Evolutionary conservation across 2,113 vertebrate genomes (phyloP).

Genomic region (Corvus moneduloides): DNA sequence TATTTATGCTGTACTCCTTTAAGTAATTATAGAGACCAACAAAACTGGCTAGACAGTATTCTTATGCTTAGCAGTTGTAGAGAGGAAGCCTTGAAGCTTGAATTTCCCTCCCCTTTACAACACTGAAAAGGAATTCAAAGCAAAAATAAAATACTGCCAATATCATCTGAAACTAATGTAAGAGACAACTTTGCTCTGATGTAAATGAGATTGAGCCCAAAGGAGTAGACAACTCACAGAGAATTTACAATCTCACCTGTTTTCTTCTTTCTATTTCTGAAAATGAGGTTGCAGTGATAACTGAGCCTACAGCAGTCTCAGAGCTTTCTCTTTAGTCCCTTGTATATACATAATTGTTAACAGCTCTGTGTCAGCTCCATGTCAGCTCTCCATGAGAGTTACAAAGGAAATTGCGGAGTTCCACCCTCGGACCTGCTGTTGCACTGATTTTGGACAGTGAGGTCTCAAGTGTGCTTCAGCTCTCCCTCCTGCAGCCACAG

Average conservation of each 20-base stretch:
- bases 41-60: neutral
- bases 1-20: slow-evolving; percentile 14
- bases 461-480: neutral
- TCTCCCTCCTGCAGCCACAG: neutral
- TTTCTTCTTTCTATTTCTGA: neutral
- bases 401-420: neutral
- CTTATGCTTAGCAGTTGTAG: slow-evolving; percentile 23
- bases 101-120: neutral
- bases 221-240: neutral
- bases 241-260: neutral
- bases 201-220: neutral
- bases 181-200: neutral
- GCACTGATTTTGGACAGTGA: neutral
- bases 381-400: neutral
- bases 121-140: neutral
- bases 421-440: neutral
- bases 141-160: neutral
- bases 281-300: neutral
- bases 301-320: neutral
- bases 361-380: neutral
- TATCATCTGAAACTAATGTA: neutral
- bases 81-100: neutral
- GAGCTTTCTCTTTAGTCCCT: neutral
- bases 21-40: slow-evolving; percentile 11
- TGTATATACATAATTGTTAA: neutral